phyloP scores from a whole-genome alignment of 2,113 vertebrate species.

The Hepsetus odoe region DNA sequence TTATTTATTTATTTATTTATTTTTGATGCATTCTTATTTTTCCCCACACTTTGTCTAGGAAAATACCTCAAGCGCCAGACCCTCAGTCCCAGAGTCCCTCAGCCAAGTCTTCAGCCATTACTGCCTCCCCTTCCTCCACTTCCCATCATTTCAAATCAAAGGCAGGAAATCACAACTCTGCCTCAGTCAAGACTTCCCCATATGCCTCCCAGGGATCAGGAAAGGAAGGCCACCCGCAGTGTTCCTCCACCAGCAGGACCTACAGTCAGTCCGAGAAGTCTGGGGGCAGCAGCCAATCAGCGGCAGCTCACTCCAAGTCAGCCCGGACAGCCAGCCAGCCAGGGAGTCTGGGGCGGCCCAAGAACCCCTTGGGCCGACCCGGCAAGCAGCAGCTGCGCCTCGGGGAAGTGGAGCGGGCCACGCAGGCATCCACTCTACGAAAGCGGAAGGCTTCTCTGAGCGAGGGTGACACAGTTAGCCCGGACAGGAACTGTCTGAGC shows the following conservation, averaged over 20 bases:
- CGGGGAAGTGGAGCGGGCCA: conserved; percentile 63
- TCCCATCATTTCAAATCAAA: conserved; percentile 72
- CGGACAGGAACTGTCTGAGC: conserved; percentile 83
- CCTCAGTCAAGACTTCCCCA: conserved; percentile 62
- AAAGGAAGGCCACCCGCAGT: conserved; percentile 49
- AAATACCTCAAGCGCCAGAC: conserved; percentile 87
- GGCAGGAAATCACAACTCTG: conserved; percentile 72
- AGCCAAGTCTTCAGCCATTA: conserved; percentile 58
- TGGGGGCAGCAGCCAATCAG: conserved; percentile 65
- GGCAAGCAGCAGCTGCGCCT: conserved; percentile 80
- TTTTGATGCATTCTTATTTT: neutral
- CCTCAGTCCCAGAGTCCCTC: conserved; percentile 64
- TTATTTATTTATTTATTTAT: neutral
- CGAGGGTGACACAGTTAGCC: conserved; percentile 74
- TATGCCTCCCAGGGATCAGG: conserved; percentile 67
- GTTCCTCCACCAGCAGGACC: conserved; percentile 48
- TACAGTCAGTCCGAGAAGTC: conserved; percentile 69
- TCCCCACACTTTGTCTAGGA: conserved; percentile 69
- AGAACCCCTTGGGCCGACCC: conserved; percentile 81
- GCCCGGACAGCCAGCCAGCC: conserved; percentile 71
- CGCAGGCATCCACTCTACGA: conserved; percentile 71
- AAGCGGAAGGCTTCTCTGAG: conserved; percentile 81
- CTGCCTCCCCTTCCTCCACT: conserved; percentile 59
- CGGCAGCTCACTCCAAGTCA: conserved; percentile 68
- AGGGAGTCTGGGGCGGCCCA: conserved; percentile 65